phyloP scores from a whole-genome alignment of 1,140 invertebrate genomes.

The Anastrepha obliqua region DNA sequence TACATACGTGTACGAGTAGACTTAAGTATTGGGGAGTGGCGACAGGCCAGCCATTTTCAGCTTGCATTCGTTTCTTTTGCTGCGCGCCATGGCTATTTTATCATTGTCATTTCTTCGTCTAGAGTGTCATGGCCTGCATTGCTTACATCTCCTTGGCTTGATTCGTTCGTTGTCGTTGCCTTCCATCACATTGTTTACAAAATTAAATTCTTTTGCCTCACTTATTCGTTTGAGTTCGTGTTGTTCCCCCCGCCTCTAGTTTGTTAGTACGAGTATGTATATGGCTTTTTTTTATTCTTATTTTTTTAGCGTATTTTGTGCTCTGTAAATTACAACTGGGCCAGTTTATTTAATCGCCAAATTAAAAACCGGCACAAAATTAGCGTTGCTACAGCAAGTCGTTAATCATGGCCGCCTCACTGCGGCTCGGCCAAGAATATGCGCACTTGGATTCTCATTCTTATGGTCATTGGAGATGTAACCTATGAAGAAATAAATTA shows the following conservation, averaged over 20 bases:
- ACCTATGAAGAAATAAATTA: background rate
- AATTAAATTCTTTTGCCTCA: constrained; percentile 45
- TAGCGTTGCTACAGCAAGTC: constrained; percentile 5
- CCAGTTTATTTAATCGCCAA: constrained; percentile 46
- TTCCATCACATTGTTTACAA: constrained; percentile 39
- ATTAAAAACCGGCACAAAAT: constrained; percentile 47
- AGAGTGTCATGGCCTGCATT: background rate
- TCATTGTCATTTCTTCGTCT: constrained; percentile 38
- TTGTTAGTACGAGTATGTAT: background rate
- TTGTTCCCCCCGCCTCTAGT: too few species aligned
- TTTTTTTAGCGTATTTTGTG: background rate
- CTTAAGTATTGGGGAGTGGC: background rate
- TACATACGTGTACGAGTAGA: background rate
- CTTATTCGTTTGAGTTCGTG: background rate
- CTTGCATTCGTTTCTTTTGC: background rate
- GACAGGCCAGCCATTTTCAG: background rate
- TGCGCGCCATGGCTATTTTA: constrained; percentile 4
- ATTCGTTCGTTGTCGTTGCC: background rate
- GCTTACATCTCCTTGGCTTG: background rate
- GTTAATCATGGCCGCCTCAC: constrained; percentile 28
- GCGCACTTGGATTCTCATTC: too few species aligned
- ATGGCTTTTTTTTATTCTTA: background rate
- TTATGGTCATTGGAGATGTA: background rate
- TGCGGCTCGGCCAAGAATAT: background rate
- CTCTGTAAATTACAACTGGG: constrained; percentile 45